Base-by-base conservation (phyloP, 1,140 invertebrate genomes). In the Bombus superbus region DNA sequence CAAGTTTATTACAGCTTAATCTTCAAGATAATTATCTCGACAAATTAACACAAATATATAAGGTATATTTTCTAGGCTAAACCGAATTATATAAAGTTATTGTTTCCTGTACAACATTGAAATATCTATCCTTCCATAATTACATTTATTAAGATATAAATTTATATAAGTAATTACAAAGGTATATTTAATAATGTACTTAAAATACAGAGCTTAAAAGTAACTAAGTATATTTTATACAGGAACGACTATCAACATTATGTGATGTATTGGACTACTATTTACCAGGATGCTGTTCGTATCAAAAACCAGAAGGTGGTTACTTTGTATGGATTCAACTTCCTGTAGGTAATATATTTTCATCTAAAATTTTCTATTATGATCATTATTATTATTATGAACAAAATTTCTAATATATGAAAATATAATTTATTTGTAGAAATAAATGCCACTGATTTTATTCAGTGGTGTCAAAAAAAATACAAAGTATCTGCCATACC, bases 261-360 rank as follows among this genome's bases (percentile, higher is more conserved):
- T 96, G 94, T 69, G 78, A 93, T 15, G 82, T 91, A 40, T 91
- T 96, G 6, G 89, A 95, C 42, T 83, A 91, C 42, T 91, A 94
- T 88, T 89, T 96, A 59, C 95, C 96, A 32, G 32, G 78, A 5
- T 87, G 92, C 59, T 96, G 96, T 88, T 94, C 89, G 9, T 95
- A 96, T 79, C 68, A 89, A 1, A 91, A 92, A 79, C 95, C 96
- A 18, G 74, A 89, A 81, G 96, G 96, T 6, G 96, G 96, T 42
- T 97, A 96, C 86, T 97, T 97, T 86, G 92, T 97, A 71, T 97
- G 96, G 96, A 92, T 97, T 76, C 90, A 92, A 84, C 87, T 96
- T 75, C 95, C 96, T 2, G 75, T 90, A 76, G 89, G 91, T 94
- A 69, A 89, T 72, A 53, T n/a, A 28, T 62, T 75, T 42, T 72